Evolutionary conservation across 35 echinoderm and acorn worm species (phyloP).

Genomic region (Diadema setosum): DNA sequence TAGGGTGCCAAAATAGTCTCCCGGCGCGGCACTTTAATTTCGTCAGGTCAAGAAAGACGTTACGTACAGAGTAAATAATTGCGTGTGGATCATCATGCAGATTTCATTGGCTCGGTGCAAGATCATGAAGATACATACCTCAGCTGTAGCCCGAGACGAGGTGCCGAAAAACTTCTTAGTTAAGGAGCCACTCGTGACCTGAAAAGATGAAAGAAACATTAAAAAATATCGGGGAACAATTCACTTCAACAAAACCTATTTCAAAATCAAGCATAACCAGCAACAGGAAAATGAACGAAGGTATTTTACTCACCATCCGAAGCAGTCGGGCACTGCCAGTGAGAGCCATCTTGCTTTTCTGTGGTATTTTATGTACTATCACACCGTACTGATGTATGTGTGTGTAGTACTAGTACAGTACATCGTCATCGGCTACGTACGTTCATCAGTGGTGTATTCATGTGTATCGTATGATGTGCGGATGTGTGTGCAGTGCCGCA

Average conservation of each 20-base stretch:
- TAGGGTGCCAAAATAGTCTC: no score
- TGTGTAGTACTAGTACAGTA: not conserved
- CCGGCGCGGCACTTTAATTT: no score
- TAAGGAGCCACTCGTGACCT: not conserved
- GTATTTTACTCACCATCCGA: not conserved
- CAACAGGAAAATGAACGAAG: no score
- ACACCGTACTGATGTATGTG: not conserved
- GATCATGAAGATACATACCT: not conserved
- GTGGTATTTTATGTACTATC: not conserved
- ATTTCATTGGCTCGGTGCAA: no score
- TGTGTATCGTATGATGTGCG: no score
- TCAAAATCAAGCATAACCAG: no score
- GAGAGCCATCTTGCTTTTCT: not conserved
- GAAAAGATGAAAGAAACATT: not conserved
- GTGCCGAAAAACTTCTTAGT: not conserved
- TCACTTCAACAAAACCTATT: no score
- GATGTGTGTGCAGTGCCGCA: no score
- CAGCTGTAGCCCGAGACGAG: not conserved
- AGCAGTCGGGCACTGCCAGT: not conserved
- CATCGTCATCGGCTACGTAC: not conserved
- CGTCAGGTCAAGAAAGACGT: no score
- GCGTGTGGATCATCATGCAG: no score
- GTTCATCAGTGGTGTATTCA: no score
- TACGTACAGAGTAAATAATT: no score
- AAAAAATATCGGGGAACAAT: not conserved